A percentile compares a stretch with the other conserved stretches of the same genome.
Evolutionary conservation across 2,888 invertebrate genomes (phyloP).

Genomic region (Scaptomyza reducta): DNA sequence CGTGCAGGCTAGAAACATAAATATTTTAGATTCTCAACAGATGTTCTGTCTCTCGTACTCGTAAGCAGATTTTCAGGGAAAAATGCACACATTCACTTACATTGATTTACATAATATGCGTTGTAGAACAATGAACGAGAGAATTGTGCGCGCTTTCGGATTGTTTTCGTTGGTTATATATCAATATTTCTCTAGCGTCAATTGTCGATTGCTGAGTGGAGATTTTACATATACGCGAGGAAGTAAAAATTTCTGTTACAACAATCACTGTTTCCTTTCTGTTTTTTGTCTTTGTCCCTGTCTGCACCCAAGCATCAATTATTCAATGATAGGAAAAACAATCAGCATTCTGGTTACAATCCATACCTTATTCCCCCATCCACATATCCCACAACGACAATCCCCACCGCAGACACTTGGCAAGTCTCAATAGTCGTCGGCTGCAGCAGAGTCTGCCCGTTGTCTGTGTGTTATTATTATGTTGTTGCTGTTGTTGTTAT

Average conservation of each 20-base stretch:
- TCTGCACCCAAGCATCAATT: slow-evolving; percentile 60
- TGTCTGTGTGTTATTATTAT: slow-evolving; percentile 9
- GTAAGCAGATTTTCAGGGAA: slow-evolving; percentile 67
- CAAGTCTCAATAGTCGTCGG: slow-evolving; percentile 43
- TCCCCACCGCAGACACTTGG: slow-evolving; percentile 17
- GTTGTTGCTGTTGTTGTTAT: slow-evolving; percentile 29
- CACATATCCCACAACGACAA: slow-evolving; percentile 2
- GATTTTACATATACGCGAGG: slow-evolving; percentile 10
- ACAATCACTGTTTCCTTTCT: background rate
- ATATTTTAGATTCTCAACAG: slow-evolving; percentile 70
- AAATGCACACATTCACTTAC: slow-evolving; percentile 40
- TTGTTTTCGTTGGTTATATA: slow-evolving; percentile 34
- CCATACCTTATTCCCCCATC: background rate
- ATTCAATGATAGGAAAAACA: slow-evolving; percentile 56
- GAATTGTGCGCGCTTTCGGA: slow-evolving; percentile 3
- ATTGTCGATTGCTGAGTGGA: slow-evolving; percentile 10
- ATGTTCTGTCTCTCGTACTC: slow-evolving; percentile 55
- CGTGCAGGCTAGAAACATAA: slow-evolving; percentile 19
- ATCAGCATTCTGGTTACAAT: slow-evolving; percentile 37
- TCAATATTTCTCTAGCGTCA: slow-evolving; percentile 30
- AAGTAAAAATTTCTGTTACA: background rate
- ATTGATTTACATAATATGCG: slow-evolving; percentile 73
- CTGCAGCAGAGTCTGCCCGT: slow-evolving; percentile 14
- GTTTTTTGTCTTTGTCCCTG: slow-evolving; percentile 22
- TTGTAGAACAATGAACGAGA: slow-evolving; percentile 7